Base-by-base conservation (phyloP, 2,797 vertebrate species). In the Sebastes jordani region DNA sequence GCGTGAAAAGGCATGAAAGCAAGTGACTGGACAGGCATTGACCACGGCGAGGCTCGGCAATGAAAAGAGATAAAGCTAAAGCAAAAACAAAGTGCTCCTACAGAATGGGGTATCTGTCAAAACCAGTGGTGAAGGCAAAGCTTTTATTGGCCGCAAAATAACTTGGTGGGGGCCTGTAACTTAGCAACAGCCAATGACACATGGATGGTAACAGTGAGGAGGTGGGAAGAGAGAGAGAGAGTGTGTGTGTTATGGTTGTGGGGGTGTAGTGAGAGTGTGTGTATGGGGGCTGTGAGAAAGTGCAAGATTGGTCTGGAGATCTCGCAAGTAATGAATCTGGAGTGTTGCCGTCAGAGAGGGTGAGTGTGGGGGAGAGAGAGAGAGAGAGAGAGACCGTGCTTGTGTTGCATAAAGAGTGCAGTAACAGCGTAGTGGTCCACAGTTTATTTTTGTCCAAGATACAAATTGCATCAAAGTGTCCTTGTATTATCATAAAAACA, bases 171-270 rank as follows among this genome's bases (percentile, higher is more conserved):
- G 89, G 89, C 91, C 59, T 80, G 93, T 95, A 93, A 89, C 94
- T 91, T 93, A 95, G 94, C 95, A 95, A 95, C 95, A 83, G 75
- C 85, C 88, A 92, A 92, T 93, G 89, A 90, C 78, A 92, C 82
- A 83, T 76, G 74, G 85, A 84, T 90, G 89, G 87, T 91, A 90
- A 89, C 85, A 93, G 91, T 81, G 88, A 93, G 88, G 89, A 92
- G 88, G 92, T 93, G 88, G 93, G 86, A 86, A 88, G 87, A 81
- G 67, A 67, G 76, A 82, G 66, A 86, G 66, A 78, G 62, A 75
- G 78, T 54, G 83, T 74, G 72, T 81, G 73, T 91, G 84, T 81
- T 88, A 77, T 88, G 68, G 71, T 78, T 90, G 90, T 89, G 91
- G 86, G 91, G 84, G 88, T 88, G 90, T 91, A 85, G 88, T 86